Evolutionary conservation across 1,140 invertebrate genomes (phyloP).

Genomic region (Pachyrhynchus sulphureomaculatus): DNA sequence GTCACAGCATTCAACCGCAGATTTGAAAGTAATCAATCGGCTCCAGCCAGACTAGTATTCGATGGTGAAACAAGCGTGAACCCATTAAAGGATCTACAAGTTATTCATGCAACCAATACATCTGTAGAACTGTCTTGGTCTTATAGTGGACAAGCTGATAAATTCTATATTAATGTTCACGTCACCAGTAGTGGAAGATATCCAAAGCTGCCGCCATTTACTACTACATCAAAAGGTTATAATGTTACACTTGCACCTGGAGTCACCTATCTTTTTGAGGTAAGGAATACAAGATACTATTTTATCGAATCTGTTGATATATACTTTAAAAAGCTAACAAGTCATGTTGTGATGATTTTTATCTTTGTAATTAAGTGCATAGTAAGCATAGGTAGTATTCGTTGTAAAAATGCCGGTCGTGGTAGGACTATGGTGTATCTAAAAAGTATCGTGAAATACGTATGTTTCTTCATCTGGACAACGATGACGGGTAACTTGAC

Average conservation of each 20-base stretch:
- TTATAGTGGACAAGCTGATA: conserved; percentile 59
- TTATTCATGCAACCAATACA: conserved; percentile 52
- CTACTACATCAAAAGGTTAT: conserved; percentile 45
- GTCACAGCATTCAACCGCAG: conserved; percentile 66
- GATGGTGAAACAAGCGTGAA: conserved; percentile 64
- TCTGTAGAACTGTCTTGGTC: conserved; percentile 64
- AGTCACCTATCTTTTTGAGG: conserved; percentile 51
- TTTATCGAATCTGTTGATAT: neutral
- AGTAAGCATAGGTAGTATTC: no score
- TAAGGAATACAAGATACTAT: conserved; percentile 29
- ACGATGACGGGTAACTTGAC: no score
- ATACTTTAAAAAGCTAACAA: neutral
- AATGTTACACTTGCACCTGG: conserved; percentile 60
- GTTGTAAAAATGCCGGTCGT: no score
- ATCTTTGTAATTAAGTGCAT: no score
- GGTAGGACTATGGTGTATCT: no score
- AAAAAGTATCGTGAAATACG: no score
- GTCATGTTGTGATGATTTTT: no score
- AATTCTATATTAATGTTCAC: conserved; percentile 60
- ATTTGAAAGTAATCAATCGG: conserved; percentile 60
- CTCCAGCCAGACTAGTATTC: conserved; percentile 58
- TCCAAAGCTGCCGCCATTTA: conserved; percentile 50
- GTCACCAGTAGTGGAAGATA: conserved; percentile 54
- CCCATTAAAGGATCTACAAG: conserved; percentile 57
- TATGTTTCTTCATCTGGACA: no score